Evolutionary conservation across 2,888 invertebrate genomes (phyloP).

Genomic region (Drosophila kambysellisi): DNA sequence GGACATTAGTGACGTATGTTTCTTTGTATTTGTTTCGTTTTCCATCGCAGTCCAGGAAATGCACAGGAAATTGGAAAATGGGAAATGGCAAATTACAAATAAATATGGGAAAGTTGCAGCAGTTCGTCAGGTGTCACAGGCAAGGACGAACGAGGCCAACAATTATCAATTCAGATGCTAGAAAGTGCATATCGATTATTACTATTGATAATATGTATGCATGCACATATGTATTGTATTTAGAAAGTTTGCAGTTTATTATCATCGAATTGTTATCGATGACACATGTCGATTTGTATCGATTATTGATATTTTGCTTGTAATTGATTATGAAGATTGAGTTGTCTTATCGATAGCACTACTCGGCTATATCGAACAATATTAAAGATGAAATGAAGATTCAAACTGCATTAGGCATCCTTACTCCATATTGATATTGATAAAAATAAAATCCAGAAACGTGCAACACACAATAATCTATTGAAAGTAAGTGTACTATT

Average conservation of each 20-base stretch:
- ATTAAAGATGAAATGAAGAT: not conserved
- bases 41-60: not conserved
- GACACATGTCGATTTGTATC: not conserved
- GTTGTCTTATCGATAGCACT: not conserved
- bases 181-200: not conserved
- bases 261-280: not conserved
- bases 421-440: not conserved
- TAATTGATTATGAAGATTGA: not conserved
- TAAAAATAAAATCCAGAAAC: not conserved
- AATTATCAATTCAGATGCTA: not conserved
- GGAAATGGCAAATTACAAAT: slow-evolving; percentile 12
- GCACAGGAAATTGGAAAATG: slow-evolving; percentile 35
- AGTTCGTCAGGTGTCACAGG: slow-evolving; percentile 42
- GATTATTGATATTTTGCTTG: not conserved
- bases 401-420: not conserved
- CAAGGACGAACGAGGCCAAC: slow-evolving; percentile 33
- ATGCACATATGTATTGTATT: not conserved
- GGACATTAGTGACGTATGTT: not conserved
- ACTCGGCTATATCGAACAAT: not conserved
- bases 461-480: not conserved
- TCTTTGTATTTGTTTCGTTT: not conserved
- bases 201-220: not conserved
- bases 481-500: not conserved
- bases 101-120: slow-evolving; percentile 10
- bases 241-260: not conserved